A percentile compares a stretch with the other conserved stretches of the same genome.
Conservation (phyloP, 2,113 vertebrate species). For the Lanius ludovicianus region DNA sequence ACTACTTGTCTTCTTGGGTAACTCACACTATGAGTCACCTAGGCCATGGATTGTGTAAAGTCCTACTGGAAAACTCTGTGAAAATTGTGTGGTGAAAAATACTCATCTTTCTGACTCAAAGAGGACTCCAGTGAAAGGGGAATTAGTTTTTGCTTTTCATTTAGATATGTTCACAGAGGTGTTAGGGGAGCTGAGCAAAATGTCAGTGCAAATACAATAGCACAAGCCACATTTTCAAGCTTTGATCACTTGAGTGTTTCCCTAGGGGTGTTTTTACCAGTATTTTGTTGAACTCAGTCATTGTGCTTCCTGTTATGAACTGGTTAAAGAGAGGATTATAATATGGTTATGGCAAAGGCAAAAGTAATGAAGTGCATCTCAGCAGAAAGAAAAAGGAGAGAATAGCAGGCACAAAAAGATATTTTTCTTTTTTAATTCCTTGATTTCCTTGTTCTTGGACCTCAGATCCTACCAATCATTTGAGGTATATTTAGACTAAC, state of each 20-base stretch:
- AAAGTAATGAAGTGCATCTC: constrained; percentile 9
- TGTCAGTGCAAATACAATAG: constrained; percentile 3
- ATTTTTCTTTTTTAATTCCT: not conserved
- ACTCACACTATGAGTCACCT: not conserved
- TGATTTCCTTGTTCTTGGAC: not conserved
- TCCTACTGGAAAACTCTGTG: not conserved
- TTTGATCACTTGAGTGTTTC: constrained; percentile 54
- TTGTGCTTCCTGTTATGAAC: constrained; percentile 61
- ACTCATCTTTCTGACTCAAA: not conserved
- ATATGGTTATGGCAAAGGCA: constrained; percentile 52
- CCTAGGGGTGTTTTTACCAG: constrained; percentile 65
- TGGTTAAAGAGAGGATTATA: constrained; percentile 64
- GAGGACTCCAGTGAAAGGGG: not conserved
- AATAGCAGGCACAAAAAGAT: rapidly evolving
- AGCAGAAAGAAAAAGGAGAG: not conserved
- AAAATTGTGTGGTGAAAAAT: not conserved
- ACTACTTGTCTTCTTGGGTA: not conserved
- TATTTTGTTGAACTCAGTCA: constrained; percentile 58
- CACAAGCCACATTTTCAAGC: constrained; percentile 57
- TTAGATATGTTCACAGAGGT: not conserved
- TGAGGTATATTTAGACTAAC: not conserved
- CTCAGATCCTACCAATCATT: not conserved
- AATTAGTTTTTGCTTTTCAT: not conserved
- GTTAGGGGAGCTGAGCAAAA: not conserved
- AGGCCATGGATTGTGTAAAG: not conserved